Evolutionary conservation across 2,113 vertebrate species (phyloP).

Genomic region (Terrapene triunguis): DNA sequence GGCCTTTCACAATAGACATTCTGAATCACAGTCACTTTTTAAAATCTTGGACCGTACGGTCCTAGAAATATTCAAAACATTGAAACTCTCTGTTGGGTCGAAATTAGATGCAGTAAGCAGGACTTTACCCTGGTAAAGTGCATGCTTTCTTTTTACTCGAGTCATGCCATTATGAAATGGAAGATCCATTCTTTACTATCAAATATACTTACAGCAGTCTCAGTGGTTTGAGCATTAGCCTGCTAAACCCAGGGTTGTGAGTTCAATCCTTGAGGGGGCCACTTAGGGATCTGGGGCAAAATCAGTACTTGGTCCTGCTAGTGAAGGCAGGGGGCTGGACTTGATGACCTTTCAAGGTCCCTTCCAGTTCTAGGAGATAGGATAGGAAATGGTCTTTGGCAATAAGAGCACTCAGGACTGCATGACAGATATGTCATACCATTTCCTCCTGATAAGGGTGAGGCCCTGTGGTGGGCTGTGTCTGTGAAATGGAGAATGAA

Average conservation of each 20-base stretch:
- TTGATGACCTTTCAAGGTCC: too few relatives aligned
- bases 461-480: neutral
- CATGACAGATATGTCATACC: neutral
- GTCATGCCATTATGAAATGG: accelerated
- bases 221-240: too few relatives aligned
- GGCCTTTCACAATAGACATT: neutral
- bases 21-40: too few relatives aligned
- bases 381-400: neutral
- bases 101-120: neutral
- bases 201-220: neutral
- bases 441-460: neutral
- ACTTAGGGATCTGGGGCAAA: too few relatives aligned
- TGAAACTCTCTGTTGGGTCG: neutral
- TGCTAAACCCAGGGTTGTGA: too few relatives aligned
- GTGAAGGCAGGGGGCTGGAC: too few relatives aligned
- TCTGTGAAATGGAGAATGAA: neutral
- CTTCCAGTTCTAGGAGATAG: too few relatives aligned
- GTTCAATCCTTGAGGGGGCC: too few relatives aligned
- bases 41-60: accelerated
- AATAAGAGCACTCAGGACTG: neutral
- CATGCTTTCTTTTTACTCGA: neutral
- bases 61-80: neutral
- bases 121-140: neutral
- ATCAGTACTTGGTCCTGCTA: too few relatives aligned
- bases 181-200: neutral